Percentiles rank a stretch among this genome's conserved stretches.
phyloP scores from a whole-genome alignment of 2,888 invertebrate genomes.

The Teleiodes luculella region DNA sequence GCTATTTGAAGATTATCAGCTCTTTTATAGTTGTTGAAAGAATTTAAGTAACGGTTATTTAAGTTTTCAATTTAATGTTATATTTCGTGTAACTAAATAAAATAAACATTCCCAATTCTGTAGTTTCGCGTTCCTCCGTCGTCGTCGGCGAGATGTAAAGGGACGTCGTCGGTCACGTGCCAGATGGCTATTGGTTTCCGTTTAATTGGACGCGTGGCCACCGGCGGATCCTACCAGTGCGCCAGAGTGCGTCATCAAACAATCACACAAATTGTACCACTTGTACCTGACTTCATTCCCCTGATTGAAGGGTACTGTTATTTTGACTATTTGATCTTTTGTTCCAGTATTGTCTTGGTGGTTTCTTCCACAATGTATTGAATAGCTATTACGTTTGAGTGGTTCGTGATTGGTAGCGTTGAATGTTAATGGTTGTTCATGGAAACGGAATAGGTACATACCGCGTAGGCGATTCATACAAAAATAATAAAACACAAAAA shows the following conservation, averaged over 20 bases:
- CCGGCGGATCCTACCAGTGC: conserved; percentile 24
- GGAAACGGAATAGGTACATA: not conserved
- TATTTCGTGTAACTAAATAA: too few species aligned
- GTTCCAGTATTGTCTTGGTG: conserved; percentile 23
- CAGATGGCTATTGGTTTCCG: conserved; percentile 72
- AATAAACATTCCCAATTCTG: not conserved
- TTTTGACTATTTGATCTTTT: conserved; percentile 27
- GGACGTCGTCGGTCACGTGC: conserved; percentile 67
- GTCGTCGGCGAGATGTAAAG: conserved; percentile 50
- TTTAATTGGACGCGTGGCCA: conserved; percentile 73
- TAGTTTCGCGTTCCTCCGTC: conserved; percentile 27
- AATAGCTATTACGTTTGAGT: conserved; percentile 1
- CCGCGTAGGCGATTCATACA: too few species aligned
- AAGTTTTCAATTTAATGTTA: too few species aligned
- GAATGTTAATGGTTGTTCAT: not conserved
- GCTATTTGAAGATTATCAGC: too few species aligned
- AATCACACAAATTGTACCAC: conserved; percentile 46
- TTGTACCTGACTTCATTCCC: conserved; percentile 42
- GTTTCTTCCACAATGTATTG: conserved; percentile 8
- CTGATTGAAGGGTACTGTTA: conserved; percentile 56
- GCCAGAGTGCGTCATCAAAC: conserved; percentile 37
- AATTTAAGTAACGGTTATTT: too few species aligned
- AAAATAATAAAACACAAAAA: too few species aligned
- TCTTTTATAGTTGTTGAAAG: too few species aligned
- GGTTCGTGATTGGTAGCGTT: not conserved